phyloP scores from a whole-genome alignment of 2,797 vertebrate species.

The Heteromormyrus szaboi region DNA sequence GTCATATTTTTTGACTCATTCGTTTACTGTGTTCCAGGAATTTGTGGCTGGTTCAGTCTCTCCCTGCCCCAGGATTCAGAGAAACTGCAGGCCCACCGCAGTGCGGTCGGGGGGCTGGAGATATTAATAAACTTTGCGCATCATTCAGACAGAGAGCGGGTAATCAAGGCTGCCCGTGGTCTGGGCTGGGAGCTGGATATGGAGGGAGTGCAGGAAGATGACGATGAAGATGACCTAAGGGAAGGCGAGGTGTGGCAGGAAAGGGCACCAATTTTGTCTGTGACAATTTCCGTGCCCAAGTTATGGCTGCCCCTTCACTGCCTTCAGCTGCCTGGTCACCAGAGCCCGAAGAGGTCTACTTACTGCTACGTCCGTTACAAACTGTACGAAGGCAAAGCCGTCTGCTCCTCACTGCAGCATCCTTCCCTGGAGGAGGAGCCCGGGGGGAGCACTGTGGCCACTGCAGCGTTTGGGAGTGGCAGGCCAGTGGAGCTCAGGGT shows the following conservation, averaged over 20 bases:
- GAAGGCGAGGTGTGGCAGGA: constrained; percentile 32
- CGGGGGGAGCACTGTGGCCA: constrained; percentile 50
- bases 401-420: constrained; percentile 74
- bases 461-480: constrained; percentile 66
- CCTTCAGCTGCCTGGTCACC: constrained; percentile 68
- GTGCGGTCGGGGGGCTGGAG: constrained; percentile 79
- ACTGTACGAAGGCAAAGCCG: constrained; percentile 71
- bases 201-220: constrained; percentile 28
- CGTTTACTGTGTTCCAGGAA: constrained; percentile 56
- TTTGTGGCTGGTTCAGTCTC: constrained; percentile 86
- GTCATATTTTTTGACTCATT: constrained; percentile 1
- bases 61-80: constrained; percentile 46
- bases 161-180: constrained; percentile 68
- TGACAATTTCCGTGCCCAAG: constrained; percentile 71
- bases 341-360: constrained; percentile 60
- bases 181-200: constrained; percentile 65
- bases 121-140: constrained; percentile 74
- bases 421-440: constrained; percentile 51
- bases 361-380: constrained; percentile 89
- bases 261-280: constrained; percentile 26
- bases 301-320: constrained; percentile 80
- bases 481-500: constrained; percentile 58
- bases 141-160: constrained; percentile 71
- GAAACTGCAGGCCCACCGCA: constrained; percentile 44
- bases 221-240: not conserved